Base-by-base conservation (phyloP, 2,888 invertebrate species). In the Ptychoptera albimana region DNA sequence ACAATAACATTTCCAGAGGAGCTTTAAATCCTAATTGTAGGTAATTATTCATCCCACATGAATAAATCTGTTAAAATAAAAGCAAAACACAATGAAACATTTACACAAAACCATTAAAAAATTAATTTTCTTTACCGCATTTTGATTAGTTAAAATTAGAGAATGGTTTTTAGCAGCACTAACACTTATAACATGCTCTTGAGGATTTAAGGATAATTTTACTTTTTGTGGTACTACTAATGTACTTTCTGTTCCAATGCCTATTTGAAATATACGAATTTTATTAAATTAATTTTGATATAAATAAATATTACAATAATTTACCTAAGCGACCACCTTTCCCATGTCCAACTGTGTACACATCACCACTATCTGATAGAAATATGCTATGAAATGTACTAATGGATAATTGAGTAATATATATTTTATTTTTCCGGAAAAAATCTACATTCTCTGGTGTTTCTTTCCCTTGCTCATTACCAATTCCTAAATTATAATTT, bases 321-420 rank as follows among this genome's bases (percentile, higher is more conserved):
- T 43, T 73, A 32, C 88, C 88, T 12, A 88, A 73, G 13, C 82
- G 63, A 0, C 83, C 84, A 11, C 82, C 82, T 49, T 77, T 79
- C 10, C 85, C 81, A 64, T 86, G 84, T 0, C 91, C 92, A 59
- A 86, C 84, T 14, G 79, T 73, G 68, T 75, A 88, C 2, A 79
- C 77, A 29, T 57, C 53, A 0, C 58, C 58, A 31, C 56, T 58
- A 9, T 50, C 54, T 37, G 63, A 60, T 8, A 60, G 47, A 47
- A 64, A 64, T 7, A 66, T 51, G 47, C 60, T 61, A 49, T 65
- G 65, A 51, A 59, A 64, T 3, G 55, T 50, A 6, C 59, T 59
- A 9, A 65, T 47, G 1, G 61, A 60, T 46, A 79, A 77, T 64
- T 79, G 72, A 57, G 71, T 71, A 6, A 82, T 69, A 47, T 65